Base-by-base conservation (phyloP, 1,140 invertebrate species). In the Eciton burchellii region DNA sequence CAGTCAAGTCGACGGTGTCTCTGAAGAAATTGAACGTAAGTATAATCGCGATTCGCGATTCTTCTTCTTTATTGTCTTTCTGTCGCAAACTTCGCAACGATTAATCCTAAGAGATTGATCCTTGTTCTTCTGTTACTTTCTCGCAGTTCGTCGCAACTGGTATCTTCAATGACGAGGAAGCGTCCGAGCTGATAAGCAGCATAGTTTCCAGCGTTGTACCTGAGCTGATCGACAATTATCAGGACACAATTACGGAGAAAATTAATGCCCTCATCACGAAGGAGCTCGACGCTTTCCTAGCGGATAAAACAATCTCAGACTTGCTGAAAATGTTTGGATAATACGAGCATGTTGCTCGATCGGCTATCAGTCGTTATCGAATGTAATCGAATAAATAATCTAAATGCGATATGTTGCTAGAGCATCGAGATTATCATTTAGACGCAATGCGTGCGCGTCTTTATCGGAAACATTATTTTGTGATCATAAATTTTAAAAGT, bases 61-160 rank as follows among this genome's bases (percentile, higher is more conserved):
- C 1, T n/a, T 24, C 45, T 66, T 26, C 26, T 1, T 47, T 52
- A 6, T 60, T 29, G 19, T 5, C 12, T 45, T 65, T 45, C 6
- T 21, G 2, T 6, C 6, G 19, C 3, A 26, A 66, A 26, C 0
- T 47, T 49, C 24, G 0, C 0, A 29, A 35, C 41, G 24, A 8
- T 41, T 0, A 56, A 47, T 45, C 24, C 12, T 70, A 19, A n/a
- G n/a, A n/a, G n/a, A n/a, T n/a, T n/a, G n/a, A 70, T 54, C 2
- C 6, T 35, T 3, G 6, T 16, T n/a, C 35, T n/a, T 56, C 3
- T n/a, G 41, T 72, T 59, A 3, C 1, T 41, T 3, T 3, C 24
- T 0, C 43, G 8, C 70, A 91, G 91, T 54, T 89, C 0, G 3
- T 12, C 0, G 60, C 63, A 0, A 88, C 73, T 6, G 91, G 89